Conservation (phyloP, 2,113 vertebrate species). For the Mustelus asterias region DNA sequence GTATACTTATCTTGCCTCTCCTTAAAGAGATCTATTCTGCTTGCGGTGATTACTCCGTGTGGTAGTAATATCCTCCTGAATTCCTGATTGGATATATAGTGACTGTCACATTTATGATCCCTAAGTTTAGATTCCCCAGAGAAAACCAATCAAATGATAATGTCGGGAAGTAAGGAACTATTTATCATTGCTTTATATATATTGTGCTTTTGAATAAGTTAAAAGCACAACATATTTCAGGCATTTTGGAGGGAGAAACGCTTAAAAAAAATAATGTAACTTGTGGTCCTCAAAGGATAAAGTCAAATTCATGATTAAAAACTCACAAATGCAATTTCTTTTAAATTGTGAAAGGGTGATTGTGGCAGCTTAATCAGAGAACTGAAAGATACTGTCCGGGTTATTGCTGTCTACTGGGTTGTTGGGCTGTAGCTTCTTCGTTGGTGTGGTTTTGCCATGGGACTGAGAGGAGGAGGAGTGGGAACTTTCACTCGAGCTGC, state of each 20-base stretch:
- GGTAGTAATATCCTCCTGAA: neutral
- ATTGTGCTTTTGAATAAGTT: neutral
- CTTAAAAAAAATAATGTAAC: neutral
- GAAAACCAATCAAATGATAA: neutral
- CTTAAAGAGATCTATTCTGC: neutral
- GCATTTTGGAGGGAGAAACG: neutral
- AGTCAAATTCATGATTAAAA: neutral
- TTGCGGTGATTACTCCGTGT: neutral
- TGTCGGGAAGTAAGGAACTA: neutral
- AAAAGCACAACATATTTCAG: neutral
- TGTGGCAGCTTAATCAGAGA: conserved; percentile 57
- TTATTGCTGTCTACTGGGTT: conserved; percentile 52
- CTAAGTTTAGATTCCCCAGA: neutral
- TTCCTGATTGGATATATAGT: neutral
- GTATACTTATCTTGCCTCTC: neutral
- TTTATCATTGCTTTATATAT: neutral
- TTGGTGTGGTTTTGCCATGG: conserved; percentile 73
- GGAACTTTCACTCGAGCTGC: conserved; percentile 94
- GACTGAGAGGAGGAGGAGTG: conserved; percentile 89
- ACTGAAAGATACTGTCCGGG: conserved; percentile 65
- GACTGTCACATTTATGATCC: neutral
- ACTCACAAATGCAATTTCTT: neutral
- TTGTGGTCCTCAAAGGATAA: neutral
- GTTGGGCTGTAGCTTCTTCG: conserved; percentile 59
- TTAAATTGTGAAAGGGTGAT: neutral